Evolutionary conservation across 2,113 vertebrate genomes (phyloP).

Genomic region (Dipodomys spectabilis): DNA sequence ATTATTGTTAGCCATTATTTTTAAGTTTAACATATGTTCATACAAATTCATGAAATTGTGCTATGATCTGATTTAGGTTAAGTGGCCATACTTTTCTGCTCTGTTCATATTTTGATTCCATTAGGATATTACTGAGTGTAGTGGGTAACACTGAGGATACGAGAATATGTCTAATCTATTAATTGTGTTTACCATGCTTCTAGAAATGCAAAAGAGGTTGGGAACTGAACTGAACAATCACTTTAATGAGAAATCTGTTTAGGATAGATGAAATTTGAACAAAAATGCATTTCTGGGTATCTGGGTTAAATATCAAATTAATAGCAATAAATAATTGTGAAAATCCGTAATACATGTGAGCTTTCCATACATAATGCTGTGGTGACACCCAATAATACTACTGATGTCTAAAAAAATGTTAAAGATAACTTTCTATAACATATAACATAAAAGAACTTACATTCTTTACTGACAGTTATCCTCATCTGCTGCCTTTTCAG

Average conservation of each 20-base stretch:
- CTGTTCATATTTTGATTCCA: not conserved
- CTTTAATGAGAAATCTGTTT: conserved; percentile 45
- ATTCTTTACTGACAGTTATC: no score
- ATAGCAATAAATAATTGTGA: conserved; percentile 15
- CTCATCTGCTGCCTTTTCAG: no score
- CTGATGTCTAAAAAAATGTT: not conserved
- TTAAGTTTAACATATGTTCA: not conserved
- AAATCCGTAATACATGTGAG: not conserved
- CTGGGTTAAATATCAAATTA: conserved; percentile 64
- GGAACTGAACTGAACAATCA: not conserved
- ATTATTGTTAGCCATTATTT: not conserved
- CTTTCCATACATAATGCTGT: not conserved
- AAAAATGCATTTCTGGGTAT: not conserved
- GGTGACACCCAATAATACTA: not conserved
- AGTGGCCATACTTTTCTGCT: not conserved
- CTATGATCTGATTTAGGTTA: not conserved
- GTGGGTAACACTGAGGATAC: not conserved
- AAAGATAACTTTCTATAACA: not conserved
- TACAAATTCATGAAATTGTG: not conserved
- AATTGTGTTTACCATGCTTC: not conserved
- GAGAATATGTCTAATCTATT: not conserved
- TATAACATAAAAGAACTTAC: not conserved
- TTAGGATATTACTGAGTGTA: not conserved
- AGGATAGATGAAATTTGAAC: conserved; percentile 26
- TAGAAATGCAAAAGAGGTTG: conserved; percentile 3